phyloP scores from a whole-genome alignment of 2,797 vertebrate species.

The Hypotaenidia okinawae region DNA sequence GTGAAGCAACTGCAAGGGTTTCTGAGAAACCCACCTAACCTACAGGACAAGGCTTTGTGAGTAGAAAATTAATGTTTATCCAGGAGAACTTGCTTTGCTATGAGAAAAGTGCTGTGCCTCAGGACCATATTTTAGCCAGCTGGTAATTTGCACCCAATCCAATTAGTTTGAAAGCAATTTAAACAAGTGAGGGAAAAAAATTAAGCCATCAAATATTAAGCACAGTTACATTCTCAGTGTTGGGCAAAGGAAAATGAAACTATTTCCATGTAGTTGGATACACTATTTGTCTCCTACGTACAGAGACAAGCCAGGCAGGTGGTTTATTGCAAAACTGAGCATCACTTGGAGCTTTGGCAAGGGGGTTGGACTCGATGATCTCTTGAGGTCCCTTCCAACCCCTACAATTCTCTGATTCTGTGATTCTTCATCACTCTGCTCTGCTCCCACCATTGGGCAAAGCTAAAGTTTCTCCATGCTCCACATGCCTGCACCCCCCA shows the following conservation, averaged over 20 bases:
- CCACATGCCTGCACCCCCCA: not conserved
- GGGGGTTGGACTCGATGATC: no score
- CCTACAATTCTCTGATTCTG: no score
- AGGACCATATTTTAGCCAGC: not conserved
- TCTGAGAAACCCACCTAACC: not conserved
- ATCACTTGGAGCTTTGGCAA: not conserved
- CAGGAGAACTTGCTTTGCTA: not conserved
- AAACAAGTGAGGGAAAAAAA: not conserved
- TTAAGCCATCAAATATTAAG: not conserved
- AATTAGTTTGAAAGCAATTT: not conserved
- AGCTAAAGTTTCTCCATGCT: not conserved
- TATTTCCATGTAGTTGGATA: not conserved
- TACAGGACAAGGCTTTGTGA: not conserved
- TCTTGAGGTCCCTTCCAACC: no score
- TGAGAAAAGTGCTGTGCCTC: not conserved
- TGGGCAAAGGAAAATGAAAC: not conserved
- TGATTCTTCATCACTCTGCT: not conserved
- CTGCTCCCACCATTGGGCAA: not conserved
- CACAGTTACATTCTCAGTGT: not conserved
- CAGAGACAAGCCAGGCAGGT: not conserved
- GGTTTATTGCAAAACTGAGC: not conserved
- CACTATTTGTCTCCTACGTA: fast-evolving
- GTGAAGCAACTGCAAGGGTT: not conserved
- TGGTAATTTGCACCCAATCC: not conserved
- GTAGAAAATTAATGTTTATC: not conserved